Conservation (phyloP, 2,888 invertebrate genomes). For the Oscheius myriophilus region DNA sequence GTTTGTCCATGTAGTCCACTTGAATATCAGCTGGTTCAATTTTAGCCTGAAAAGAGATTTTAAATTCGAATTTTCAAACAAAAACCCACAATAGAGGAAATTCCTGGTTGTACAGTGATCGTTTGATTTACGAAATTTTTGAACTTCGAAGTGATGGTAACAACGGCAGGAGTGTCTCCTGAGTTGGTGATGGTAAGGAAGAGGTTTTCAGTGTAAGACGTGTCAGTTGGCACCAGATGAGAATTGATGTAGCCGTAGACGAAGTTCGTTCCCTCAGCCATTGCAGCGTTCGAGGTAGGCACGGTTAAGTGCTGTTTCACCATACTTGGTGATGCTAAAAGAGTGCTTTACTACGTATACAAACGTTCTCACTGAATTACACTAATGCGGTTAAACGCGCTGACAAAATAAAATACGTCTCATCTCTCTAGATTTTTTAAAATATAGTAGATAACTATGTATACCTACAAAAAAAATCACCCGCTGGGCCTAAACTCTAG, state of each 20-base stretch:
- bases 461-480: too few species aligned
- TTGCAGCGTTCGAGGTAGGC: background rate
- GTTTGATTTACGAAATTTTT: background rate
- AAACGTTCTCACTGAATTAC: too few species aligned
- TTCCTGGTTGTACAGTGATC: background rate
- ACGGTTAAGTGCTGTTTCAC: background rate
- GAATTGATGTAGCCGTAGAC: constrained; percentile 6
- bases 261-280: constrained; percentile 21
- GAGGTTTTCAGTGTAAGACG: constrained; percentile 19
- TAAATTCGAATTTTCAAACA: background rate
- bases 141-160: constrained; percentile 9
- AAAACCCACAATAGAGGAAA: constrained; percentile 2
- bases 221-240: constrained; percentile 15
- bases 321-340: background rate
- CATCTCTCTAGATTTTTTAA: too few species aligned
- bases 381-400: too few species aligned
- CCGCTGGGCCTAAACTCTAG: too few species aligned
- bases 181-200: constrained; percentile 26
- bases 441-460: too few species aligned
- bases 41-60: background rate
- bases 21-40: constrained; percentile 15
- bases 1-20: constrained; percentile 23
- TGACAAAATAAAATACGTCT: too few species aligned
- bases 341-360: too few species aligned
- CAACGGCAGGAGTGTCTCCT: background rate